These are phyloP conservation scores for Drosophila siamana DNA, from an alignment of 2,888 invertebrate species.

Conservation along the genomic window DNA sequence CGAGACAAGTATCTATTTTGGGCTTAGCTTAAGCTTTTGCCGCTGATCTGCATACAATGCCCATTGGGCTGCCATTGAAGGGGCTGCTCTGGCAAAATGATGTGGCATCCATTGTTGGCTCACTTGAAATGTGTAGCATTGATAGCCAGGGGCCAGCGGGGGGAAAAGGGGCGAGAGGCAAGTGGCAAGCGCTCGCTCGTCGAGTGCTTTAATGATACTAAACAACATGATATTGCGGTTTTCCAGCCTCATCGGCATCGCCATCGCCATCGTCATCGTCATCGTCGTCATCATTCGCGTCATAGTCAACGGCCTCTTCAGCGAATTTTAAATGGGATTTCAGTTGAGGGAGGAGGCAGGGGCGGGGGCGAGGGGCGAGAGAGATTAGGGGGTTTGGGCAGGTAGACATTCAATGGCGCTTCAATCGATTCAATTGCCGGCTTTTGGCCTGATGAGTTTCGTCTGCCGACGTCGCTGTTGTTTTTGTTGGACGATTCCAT, in stretches of 20 bases:
- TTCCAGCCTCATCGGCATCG: slow-evolving; percentile 39
- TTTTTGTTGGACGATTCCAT: not conserved
- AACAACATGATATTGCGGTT: slow-evolving; percentile 72
- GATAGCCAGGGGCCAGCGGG: slow-evolving; percentile 18
- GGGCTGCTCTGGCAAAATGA: slow-evolving; percentile 16
- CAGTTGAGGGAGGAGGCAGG: slow-evolving; percentile 13
- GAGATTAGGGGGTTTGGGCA: slow-evolving; percentile 49
- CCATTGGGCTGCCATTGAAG: slow-evolving; percentile 41
- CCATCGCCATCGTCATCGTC: too few species aligned
- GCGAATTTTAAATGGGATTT: slow-evolving; percentile 53
- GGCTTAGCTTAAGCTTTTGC: slow-evolving; percentile 4
- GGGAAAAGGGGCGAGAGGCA: not conserved
- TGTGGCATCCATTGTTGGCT: slow-evolving; percentile 58
- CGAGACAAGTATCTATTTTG: slow-evolving; percentile 41
- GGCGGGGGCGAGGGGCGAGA: not conserved
- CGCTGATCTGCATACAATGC: slow-evolving; percentile 72
- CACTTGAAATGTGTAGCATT: slow-evolving; percentile 67
- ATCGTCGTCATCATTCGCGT: slow-evolving; percentile 29
- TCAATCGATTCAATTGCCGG: slow-evolving; percentile 60
- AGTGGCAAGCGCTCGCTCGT: not conserved
- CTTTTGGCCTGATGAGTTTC: slow-evolving; percentile 53
- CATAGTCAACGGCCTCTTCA: slow-evolving; percentile 33
- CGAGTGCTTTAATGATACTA: slow-evolving; percentile 65
- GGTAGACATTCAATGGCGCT: slow-evolving; percentile 70
- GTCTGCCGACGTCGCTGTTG: slow-evolving; percentile 3